Conservation (phyloP, 1,140 invertebrate genomes). For the Zelostemma sp. region DNA sequence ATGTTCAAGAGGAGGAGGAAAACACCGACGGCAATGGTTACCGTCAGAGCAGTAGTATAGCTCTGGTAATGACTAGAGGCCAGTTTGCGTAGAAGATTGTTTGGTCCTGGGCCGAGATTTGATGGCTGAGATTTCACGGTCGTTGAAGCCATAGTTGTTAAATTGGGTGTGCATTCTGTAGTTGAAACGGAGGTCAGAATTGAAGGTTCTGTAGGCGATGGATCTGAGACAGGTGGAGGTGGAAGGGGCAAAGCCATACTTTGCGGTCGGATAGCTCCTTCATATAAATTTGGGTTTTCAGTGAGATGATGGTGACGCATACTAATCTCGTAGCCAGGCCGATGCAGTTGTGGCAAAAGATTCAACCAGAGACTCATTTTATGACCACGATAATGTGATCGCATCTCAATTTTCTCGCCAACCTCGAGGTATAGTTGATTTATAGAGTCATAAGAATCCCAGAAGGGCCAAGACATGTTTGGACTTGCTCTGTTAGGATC, state of each 20-base stretch:
- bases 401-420: slow-evolving; percentile 79
- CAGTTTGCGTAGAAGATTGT: slow-evolving; percentile 79
- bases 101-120: slow-evolving; percentile 64
- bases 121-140: slow-evolving; percentile 56
- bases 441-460: slow-evolving; percentile 90
- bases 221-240: slow-evolving; percentile 65
- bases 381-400: slow-evolving; percentile 89
- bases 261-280: slow-evolving; percentile 79
- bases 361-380: slow-evolving; percentile 95
- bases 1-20: slow-evolving; percentile 91
- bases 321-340: slow-evolving; percentile 81
- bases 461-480: slow-evolving; percentile 75
- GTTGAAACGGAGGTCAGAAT: slow-evolving; percentile 53
- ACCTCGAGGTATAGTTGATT: slow-evolving; percentile 90
- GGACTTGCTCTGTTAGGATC: slow-evolving; percentile 75
- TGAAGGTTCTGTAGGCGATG: slow-evolving; percentile 67
- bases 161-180: slow-evolving; percentile 66
- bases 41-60: slow-evolving; percentile 90
- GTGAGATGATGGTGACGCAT: slow-evolving; percentile 84
- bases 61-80: slow-evolving; percentile 86
- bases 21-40: slow-evolving; percentile 93
- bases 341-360: slow-evolving; percentile 88
- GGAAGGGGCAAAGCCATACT: slow-evolving; percentile 74
- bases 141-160: slow-evolving; percentile 63
- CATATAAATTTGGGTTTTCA: slow-evolving; percentile 78